Conservation (phyloP, 2,113 vertebrate species). For the Onychorhynchus coronatus region DNA sequence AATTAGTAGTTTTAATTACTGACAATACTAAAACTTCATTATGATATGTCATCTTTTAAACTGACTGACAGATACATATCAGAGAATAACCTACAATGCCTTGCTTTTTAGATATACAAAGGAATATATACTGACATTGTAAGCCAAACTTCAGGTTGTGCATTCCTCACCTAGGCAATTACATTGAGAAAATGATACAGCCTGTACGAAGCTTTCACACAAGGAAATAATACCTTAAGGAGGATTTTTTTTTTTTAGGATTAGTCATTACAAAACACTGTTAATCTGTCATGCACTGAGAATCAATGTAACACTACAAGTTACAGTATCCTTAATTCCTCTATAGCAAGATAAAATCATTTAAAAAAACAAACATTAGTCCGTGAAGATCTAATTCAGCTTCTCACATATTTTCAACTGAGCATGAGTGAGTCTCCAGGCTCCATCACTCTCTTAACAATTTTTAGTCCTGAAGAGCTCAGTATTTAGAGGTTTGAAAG, state of each 20-base stretch:
- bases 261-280: conserved; percentile 48
- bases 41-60: not conserved
- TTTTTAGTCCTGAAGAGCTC: not conserved
- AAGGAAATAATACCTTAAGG: conserved; percentile 26
- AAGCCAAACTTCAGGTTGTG: not conserved
- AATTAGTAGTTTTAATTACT: not conserved
- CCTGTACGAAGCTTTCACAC: not conserved
- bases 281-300: conserved; percentile 29
- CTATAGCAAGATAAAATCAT: not conserved
- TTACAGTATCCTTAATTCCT: not conserved
- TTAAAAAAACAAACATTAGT: not conserved
- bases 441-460: not conserved
- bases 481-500: not conserved
- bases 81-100: not conserved
- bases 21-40: not conserved
- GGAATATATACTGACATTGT: not conserved
- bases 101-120: not conserved
- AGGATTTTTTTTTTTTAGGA: not conserved
- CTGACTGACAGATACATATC: not conserved
- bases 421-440: not conserved
- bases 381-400: not conserved
- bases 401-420: not conserved
- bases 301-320: not conserved
- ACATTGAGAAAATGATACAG: not conserved
- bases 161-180: not conserved